Evolutionary conservation across 1,140 invertebrate species (phyloP), one percentile per base, ranked within the genome.

Genomic region (Drosophila orosa): DNA sequence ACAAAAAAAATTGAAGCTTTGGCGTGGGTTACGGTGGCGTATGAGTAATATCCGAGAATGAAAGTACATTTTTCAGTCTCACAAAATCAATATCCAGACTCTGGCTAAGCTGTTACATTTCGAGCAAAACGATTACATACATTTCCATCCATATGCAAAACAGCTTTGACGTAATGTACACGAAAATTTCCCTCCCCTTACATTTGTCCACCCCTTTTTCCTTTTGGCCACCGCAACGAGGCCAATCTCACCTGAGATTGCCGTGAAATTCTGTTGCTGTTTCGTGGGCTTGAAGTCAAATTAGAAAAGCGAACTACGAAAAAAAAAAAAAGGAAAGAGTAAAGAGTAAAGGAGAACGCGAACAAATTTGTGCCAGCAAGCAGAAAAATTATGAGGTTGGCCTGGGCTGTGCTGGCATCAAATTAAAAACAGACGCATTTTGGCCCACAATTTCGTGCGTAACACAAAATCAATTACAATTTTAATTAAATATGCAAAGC

Each of bases 401-500:
- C 73, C 86, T 79, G 83, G 83, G 75, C 62, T 63, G 56, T 27
- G 9, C 31, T 44, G 59, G 78, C 81, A 84, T 85, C 54, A 86
- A 86, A 86, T 86, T 86, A 86, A 76, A 86, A 86, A 83, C 83
- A 86, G 83, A 87, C 80, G 78, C 80, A 82, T 82, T 62, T 65
- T 86, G 83, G 74, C 74, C 83, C 78, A 74, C 79, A 83, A 83
- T 81, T 86, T 54, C 19, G 71, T 80, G 79, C 83, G 87, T 87
- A 86, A 86, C 84, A 83, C 83, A 86, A 86, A 86, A 86, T 86
- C 83, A 87, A 86, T 86, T 86, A 86, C 83, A 86, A 74, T 83
- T 86, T 86, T 86, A 86, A 86, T 86, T 86, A 86, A 86, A 87
- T 87, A 86, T 86, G 84, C 79, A 87, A 86, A 83, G 83, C 83